Conservation (phyloP, 2,888 invertebrate genomes). For the Carabus problematicus region DNA sequence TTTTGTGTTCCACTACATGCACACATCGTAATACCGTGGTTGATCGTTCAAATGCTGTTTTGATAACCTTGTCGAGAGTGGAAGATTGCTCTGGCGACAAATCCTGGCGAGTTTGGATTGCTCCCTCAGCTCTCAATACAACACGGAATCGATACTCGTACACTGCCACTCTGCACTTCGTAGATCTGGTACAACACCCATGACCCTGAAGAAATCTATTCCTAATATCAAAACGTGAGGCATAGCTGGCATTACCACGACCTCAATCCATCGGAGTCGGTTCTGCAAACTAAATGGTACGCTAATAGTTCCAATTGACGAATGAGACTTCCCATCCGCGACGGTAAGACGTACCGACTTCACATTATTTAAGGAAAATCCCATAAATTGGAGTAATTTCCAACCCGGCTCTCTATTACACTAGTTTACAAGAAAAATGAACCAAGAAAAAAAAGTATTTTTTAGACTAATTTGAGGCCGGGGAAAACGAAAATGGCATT, state of each 20-base stretch:
- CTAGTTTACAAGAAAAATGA: too few relatives aligned
- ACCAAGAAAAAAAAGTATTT: too few relatives aligned
- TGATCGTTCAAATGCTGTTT: neutral
- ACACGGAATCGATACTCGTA: neutral
- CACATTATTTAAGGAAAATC: neutral
- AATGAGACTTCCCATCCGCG: constrained; percentile 15
- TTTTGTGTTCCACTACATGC: constrained; percentile 32
- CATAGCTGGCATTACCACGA: neutral
- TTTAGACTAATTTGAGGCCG: too few relatives aligned
- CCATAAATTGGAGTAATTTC: neutral
- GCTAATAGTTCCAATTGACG: constrained; percentile 5
- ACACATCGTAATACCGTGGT: constrained; percentile 22
- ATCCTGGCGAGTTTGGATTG: neutral
- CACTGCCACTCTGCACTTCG: neutral
- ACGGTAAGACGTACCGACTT: neutral
- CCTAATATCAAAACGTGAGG: constrained; percentile 8
- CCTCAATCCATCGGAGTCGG: neutral
- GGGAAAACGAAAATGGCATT: too few relatives aligned
- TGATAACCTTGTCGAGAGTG: neutral
- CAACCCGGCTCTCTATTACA: too few relatives aligned
- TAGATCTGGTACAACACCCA: neutral
- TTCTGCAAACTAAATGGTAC: constrained; percentile 24
- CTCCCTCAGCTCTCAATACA: neutral
- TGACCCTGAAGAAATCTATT: neutral
- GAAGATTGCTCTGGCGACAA: neutral